Evolutionary conservation across 92 coral and sea anemone genomes (phyloP).

Genomic region (Palythoa grandiflora): DNA sequence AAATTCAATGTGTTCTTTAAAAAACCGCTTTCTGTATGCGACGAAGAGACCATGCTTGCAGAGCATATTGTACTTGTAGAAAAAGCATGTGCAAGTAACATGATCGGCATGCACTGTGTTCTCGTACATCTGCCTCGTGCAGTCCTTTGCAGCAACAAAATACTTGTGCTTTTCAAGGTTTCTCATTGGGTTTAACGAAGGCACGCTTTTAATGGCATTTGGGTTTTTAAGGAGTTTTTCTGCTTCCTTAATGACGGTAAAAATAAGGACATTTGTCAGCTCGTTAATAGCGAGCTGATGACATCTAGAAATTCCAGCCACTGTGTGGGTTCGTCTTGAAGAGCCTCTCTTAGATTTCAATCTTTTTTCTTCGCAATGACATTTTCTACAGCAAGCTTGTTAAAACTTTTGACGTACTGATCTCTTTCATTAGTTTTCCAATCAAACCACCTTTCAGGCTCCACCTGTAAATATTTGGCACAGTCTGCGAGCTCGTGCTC

Average conservation of each 20-base stretch:
- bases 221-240: slow-evolving; percentile 7
- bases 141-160: slow-evolving; percentile 23
- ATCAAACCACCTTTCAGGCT: slow-evolving; percentile 57
- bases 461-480: not conserved
- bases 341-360: no score
- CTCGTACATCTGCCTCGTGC: slow-evolving; percentile 25
- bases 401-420: slow-evolving; percentile 30
- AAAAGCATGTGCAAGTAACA: slow-evolving; percentile 6
- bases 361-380: not conserved
- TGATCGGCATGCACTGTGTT: not conserved
- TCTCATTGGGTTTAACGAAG: not conserved
- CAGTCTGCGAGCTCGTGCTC: no score
- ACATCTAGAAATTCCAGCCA: no score
- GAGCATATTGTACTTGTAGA: slow-evolving; percentile 11
- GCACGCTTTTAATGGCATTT: not conserved
- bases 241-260: slow-evolving; percentile 22
- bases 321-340: no score
- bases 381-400: slow-evolving; percentile 54
- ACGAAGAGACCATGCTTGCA: not conserved
- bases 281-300: slow-evolving; percentile 25
- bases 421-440: slow-evolving; percentile 32
- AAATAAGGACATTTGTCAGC: slow-evolving; percentile 25
- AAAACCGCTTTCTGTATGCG: not conserved
- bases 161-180: not conserved
- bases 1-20: slow-evolving; percentile 46